Evolutionary conservation across 2,797 vertebrate genomes (phyloP).

Genomic region (Mus minutoides): DNA sequence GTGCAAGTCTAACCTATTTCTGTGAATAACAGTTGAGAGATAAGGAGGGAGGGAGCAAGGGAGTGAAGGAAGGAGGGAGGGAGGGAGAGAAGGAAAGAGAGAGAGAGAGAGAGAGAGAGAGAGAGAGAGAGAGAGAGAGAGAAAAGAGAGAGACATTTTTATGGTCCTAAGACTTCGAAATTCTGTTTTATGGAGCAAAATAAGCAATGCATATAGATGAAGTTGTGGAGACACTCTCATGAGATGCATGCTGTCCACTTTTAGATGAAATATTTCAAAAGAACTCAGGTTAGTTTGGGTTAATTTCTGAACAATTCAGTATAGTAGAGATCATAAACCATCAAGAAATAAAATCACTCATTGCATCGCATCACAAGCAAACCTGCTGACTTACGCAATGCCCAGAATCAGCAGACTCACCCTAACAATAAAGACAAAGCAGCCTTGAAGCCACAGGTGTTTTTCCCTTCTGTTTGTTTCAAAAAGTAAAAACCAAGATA

Average conservation of each 20-base stretch:
- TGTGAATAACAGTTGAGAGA: background rate
- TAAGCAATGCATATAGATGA: background rate
- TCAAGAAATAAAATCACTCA: conserved; percentile 14
- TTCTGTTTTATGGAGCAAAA: background rate
- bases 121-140: no score
- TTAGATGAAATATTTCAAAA: conserved; percentile 41
- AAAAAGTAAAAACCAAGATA: conserved; percentile 11
- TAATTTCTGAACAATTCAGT: background rate
- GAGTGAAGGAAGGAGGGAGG: background rate
- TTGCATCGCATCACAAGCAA: background rate
- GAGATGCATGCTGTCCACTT: background rate
- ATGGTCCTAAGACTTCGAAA: background rate
- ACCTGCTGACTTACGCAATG: background rate
- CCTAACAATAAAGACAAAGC: conserved; percentile 6
- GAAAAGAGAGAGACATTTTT: background rate
- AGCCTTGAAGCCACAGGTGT: conserved; percentile 9
- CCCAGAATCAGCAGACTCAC: background rate
- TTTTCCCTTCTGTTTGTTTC: conserved; percentile 44
- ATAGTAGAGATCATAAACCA: background rate
- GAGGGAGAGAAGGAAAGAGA: background rate
- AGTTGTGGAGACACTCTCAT: background rate
- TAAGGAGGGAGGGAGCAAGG: background rate
- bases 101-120: no score
- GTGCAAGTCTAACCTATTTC: background rate
- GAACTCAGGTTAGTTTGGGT: background rate